Percentiles rank a stretch among this genome's conserved stretches.
Evolutionary conservation across 2,888 invertebrate species (phyloP).

Genomic region (Macrophya alboannulata): DNA sequence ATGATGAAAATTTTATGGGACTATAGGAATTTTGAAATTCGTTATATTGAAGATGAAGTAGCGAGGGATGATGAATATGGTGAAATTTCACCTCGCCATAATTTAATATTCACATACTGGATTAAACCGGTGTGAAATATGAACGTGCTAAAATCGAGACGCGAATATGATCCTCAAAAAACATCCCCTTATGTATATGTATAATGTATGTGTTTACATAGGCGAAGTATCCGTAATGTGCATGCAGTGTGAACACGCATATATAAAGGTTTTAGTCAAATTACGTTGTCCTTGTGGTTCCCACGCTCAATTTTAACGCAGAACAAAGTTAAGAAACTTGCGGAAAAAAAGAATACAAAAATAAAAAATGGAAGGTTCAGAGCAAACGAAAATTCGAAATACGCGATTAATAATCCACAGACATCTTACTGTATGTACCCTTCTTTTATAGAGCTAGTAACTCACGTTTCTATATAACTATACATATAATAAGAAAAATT

Average conservation of each 20-base stretch:
- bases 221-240: not conserved
- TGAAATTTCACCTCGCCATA: not conserved
- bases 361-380: not conserved
- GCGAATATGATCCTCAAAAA: slow-evolving; percentile 31
- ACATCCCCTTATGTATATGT: not conserved
- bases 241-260: not conserved
- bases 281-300: slow-evolving; percentile 11
- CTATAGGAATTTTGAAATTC: not conserved
- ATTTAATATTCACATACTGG: slow-evolving; percentile 1
- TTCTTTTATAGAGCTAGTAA: not conserved
- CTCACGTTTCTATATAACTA: not conserved
- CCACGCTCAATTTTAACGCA: not conserved
- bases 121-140: slow-evolving; percentile 15
- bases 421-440: not conserved
- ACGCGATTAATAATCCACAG: not conserved
- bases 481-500: slow-evolving; percentile 28
- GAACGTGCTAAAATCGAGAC: slow-evolving; percentile 28
- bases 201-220: not conserved
- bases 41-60: too few species aligned
- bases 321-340: not conserved
- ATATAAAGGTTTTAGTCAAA: slow-evolving; percentile 16
- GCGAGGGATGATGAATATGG: not conserved
- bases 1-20: not conserved
- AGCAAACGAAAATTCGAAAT: not conserved
- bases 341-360: not conserved